Evolutionary conservation across 2,888 invertebrate genomes (phyloP).

Genomic region (Apotomis turbidana): DNA sequence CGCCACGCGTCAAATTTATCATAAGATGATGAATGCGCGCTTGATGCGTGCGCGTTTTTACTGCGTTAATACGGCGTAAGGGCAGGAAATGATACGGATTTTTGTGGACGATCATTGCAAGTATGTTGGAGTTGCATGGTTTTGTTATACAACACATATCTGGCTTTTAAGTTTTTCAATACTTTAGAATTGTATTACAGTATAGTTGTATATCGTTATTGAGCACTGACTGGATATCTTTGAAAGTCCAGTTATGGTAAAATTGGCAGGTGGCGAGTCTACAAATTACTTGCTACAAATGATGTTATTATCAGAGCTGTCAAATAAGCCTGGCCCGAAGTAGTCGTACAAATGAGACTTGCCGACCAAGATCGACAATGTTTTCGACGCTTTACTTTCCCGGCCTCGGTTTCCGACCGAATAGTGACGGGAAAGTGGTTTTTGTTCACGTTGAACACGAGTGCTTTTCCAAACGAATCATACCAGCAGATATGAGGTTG

Average conservation of each 20-base stretch:
- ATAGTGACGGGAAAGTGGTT: too few species aligned
- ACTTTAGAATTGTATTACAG: too few species aligned
- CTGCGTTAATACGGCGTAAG: conserved; percentile 27
- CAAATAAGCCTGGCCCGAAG: not conserved
- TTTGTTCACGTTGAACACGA: too few species aligned
- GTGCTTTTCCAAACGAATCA: too few species aligned
- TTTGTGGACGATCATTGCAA: conserved; percentile 30
- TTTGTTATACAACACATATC: not conserved
- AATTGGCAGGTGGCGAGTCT: conserved; percentile 1
- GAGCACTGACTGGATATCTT: not conserved
- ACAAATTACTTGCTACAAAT: conserved; percentile 10
- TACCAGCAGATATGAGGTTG: too few species aligned
- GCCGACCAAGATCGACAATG: not conserved
- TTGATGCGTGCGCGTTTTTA: conserved; percentile 39
- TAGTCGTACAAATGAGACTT: not conserved
- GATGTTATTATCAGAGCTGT: conserved; percentile 5
- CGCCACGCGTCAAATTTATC: conserved; percentile 67
- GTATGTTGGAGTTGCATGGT: conserved; percentile 13
- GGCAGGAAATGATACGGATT: conserved; percentile 37
- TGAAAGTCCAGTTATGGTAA: not conserved
- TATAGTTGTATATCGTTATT: too few species aligned
- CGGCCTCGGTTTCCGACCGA: too few species aligned
- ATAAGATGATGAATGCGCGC: conserved; percentile 63
- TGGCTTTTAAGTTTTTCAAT: too few species aligned
- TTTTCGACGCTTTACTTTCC: too few species aligned